These are phyloP conservation scores for Xiphophorus birchmanni DNA, from an alignment of 2,797 vertebrate genomes.

Conservation along the genomic window DNA sequence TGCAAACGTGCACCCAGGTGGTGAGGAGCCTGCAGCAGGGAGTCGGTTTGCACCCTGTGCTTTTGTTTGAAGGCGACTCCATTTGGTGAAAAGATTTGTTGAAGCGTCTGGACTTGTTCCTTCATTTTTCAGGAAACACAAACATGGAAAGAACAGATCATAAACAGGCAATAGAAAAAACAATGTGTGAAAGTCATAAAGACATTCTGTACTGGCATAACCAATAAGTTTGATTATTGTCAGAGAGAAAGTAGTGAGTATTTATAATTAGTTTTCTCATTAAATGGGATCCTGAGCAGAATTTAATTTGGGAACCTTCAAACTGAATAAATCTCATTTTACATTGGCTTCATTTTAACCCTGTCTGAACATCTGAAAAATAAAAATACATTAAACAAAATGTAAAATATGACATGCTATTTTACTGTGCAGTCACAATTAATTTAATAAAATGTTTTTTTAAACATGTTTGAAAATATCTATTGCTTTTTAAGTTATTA, in stretches of 20 bases:
- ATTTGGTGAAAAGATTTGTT: slow-evolving; percentile 51
- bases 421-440: too few species aligned
- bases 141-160: slow-evolving; percentile 41
- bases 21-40: background rate
- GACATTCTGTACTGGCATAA: background rate
- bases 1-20: slow-evolving; percentile 8
- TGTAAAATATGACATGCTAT: background rate
- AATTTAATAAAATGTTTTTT: too few species aligned
- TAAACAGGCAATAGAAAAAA: slow-evolving; percentile 22
- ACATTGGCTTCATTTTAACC: background rate
- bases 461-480: background rate
- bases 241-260: background rate
- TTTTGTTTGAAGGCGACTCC: slow-evolving; percentile 30
- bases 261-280: background rate
- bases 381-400: background rate
- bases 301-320: background rate
- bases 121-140: slow-evolving; percentile 17
- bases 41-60: slow-evolving; percentile 30
- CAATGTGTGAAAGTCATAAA: slow-evolving; percentile 24
- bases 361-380: background rate
- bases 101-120: slow-evolving; percentile 40
- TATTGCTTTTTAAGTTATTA: background rate
- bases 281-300: background rate
- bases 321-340: too few species aligned
- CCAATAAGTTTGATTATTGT: background rate